These are phyloP conservation scores for Zeus faber DNA, from an alignment of 2,113 vertebrate species.

Conservation along the genomic window DNA sequence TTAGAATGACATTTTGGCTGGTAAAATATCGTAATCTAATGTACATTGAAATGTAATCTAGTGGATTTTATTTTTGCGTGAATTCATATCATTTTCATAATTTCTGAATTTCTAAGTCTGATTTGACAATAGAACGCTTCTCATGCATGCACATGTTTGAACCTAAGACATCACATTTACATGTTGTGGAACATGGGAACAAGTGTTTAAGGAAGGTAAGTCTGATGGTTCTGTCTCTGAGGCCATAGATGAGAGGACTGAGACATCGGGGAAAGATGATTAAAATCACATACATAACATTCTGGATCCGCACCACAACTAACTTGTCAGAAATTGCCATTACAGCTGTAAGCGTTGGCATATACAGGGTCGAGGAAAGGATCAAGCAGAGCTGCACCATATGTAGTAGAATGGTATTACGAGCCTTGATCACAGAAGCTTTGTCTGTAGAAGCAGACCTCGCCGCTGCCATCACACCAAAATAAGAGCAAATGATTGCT, in stretches of 20 bases:
- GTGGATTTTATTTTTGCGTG: no score
- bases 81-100: no score
- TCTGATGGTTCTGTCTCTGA: constrained; percentile 39
- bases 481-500: constrained; percentile 40
- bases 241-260: constrained; percentile 43
- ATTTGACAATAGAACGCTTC: constrained; percentile 6
- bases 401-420: constrained; percentile 48
- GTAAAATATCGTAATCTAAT: no score
- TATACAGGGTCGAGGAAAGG: constrained; percentile 30
- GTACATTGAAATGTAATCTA: no score
- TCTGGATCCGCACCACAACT: background rate
- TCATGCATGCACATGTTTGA: no score
- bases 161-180: no score
- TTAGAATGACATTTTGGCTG: no score
- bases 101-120: no score
- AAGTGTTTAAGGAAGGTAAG: constrained; percentile 5
- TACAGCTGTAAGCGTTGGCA: constrained; percentile 23
- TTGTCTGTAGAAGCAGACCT: constrained; percentile 44
- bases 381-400: constrained; percentile 50
- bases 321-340: background rate
- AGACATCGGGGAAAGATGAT: constrained; percentile 39
- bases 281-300: constrained; percentile 20
- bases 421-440: constrained; percentile 46
- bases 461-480: constrained; percentile 38
- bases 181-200: no score